Evolutionary conservation across 2,113 vertebrate genomes (phyloP), one percentile per base, ranked within the genome.

Genomic region (Kryptolebias marmoratus): DNA sequence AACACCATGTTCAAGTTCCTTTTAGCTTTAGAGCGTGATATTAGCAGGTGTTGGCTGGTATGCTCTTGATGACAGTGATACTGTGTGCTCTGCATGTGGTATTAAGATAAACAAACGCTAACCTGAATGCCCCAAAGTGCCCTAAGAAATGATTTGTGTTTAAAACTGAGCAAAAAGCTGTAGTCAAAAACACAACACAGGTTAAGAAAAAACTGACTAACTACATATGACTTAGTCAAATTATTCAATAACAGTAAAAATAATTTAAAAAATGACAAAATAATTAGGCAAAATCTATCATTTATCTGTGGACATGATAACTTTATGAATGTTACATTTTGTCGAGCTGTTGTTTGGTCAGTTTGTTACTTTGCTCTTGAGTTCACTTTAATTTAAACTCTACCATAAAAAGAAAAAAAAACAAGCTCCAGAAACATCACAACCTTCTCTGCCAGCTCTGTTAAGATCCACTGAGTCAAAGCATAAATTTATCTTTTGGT

Each of bases 11-110:
- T 80, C 50, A 64, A 55, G 58, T 62, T 55, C 63, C 62, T 83
- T 64, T 77, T 65, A 79, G 68, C 73, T 68, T 71, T 13, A 75
- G 75, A 58, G 74, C 54, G 49, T 71, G 69, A 69, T 85, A 76
- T 80, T 83, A 82, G 65, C 68, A 71, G 52, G 79, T 77, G 67
- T 77, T 55, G 75, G 55, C 61, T 16, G 36, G 53, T n/a, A 27
- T 44, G 50, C 50, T 30, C 7, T 31, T 68, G 77, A 69, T 80
- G 84, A 88, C 83, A 79, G 76, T n/a, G 9, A 57, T 49, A 10
- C 50, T 14, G 67, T 36, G 22, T 54, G 45, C 39, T 71, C 2
- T 3, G 8, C 2, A 63, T 68, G 45, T 42, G 47, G 14, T 45
- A 57, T 27, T 75, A 52, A 74, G 44, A 76, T 56, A 55, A 82